phyloP scores from a whole-genome alignment of 2,797 vertebrate species.

The Arnoldichthys spilopterus region DNA sequence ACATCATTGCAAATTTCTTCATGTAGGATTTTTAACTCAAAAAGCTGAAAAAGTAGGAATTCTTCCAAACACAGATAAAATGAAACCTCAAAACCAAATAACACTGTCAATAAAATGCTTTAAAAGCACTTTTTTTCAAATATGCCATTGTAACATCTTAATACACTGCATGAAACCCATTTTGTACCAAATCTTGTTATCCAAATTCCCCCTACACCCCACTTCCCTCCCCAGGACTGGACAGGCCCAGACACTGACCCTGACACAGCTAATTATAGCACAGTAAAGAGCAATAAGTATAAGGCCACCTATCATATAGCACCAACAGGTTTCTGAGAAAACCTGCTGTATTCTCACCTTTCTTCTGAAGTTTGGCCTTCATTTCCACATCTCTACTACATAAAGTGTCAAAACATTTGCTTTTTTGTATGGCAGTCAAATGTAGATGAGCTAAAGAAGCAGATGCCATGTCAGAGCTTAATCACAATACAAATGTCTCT shows the following conservation, averaged over 20 bases:
- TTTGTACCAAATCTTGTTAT: not conserved
- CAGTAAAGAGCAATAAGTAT: constrained; percentile 61
- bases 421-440: not conserved
- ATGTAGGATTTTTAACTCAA: not conserved
- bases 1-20: not conserved
- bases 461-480: not conserved
- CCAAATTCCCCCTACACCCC: not conserved
- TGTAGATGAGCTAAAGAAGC: not conserved
- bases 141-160: not conserved
- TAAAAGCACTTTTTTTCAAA: not conserved
- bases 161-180: constrained; percentile 9
- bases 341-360: not conserved
- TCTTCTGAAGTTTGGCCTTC: not conserved
- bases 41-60: not conserved
- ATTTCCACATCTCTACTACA: not conserved
- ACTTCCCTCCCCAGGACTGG: constrained; percentile 50
- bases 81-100: not conserved
- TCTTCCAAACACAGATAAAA: not conserved
- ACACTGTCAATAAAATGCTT: not conserved
- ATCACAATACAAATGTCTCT: not conserved
- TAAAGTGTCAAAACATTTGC: not conserved
- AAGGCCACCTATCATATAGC: constrained; percentile 60
- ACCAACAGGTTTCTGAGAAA: constrained; percentile 42
- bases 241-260: constrained; percentile 65
- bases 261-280: constrained; percentile 65